Evolutionary conservation across 2,113 vertebrate species (phyloP), one percentile per base, ranked within the genome.

Genomic region (Pomatostomus ruficeps): DNA sequence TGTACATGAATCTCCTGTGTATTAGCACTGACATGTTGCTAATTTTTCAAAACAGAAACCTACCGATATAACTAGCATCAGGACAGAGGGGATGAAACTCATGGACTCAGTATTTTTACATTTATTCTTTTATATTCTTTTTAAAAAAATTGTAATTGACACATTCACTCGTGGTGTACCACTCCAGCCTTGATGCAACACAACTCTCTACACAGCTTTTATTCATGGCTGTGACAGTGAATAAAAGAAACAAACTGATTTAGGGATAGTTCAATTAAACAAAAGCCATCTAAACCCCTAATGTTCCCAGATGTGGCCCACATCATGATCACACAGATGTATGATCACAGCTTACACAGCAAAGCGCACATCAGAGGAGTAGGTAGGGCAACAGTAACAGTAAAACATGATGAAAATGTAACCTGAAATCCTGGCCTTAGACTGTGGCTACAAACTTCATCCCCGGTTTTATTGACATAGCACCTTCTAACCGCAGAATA

Each of bases 1-100:
- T 52, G 48, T 46, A 52, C 24, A 2, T 29, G 23, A 85, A 91
- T 63, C 36, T 52, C 40, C n/a, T 35, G 21, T 12, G 11, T 55
- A 57, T 62, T 67, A 87, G 29, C n/a, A 81, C 23, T 58, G 54
- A 28, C 4, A 49, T 42, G 22, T 42, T 74, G 54, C 14, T 68
- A 59, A 29, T 28, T 80, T 81, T 95, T 67, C 40, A 72, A 79
- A 91, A 14, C 10, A 82, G 45, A 57, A 89, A 89, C 75, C 51
- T 58, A 57, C 51, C 46, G 9, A 13, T 65, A 63, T 46, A 87
- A 77, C 29, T 29, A 42, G 35, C 63, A 74, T 62, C 17, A 31
- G 21, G 48, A 38, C 16, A 80, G 54, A 71, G 29, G 10, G n/a
- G 3, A 42, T 36, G 55, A 92, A 90, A 93, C 24, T 63, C 2